These are phyloP conservation scores for Quadriops clusia DNA, from an alignment of 2,888 invertebrate species.

Conservation along the genomic window DNA sequence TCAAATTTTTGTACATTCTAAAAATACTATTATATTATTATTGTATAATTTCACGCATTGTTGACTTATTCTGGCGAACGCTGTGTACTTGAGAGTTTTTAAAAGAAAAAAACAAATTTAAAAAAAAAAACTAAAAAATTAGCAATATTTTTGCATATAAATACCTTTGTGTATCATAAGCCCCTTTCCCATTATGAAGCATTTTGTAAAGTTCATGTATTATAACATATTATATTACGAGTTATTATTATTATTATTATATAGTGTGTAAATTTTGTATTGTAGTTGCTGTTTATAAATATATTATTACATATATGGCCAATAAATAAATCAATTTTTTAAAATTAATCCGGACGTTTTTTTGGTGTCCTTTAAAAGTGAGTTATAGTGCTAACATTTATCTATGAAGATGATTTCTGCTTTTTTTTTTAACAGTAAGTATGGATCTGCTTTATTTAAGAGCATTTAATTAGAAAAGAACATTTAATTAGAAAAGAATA, in stretches of 20 bases:
- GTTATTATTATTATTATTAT: slow-evolving; percentile 48
- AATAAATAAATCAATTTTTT: slow-evolving; percentile 55
- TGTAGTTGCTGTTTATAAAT: slow-evolving; percentile 62
- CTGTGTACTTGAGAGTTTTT: slow-evolving; percentile 23
- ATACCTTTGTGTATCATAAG: slow-evolving; percentile 37
- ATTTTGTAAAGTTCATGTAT: slow-evolving; percentile 40
- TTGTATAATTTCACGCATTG: slow-evolving; percentile 12
- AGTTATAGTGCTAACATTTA: too few species aligned
- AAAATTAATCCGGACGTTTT: slow-evolving; percentile 9
- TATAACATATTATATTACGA: slow-evolving; percentile 43
- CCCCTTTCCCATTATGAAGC: slow-evolving; percentile 24
- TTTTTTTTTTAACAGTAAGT: too few species aligned
- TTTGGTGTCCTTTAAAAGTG: too few species aligned
- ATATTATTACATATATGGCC: slow-evolving; percentile 59
- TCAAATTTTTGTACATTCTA: slow-evolving; percentile 3
- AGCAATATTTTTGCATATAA: slow-evolving; percentile 43
- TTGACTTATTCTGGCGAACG: slow-evolving; percentile 31
- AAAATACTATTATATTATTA: background rate
- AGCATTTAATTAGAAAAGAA: too few species aligned
- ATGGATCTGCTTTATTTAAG: too few species aligned
- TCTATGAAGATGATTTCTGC: too few species aligned
- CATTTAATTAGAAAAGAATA: too few species aligned
- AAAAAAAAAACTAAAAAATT: slow-evolving; percentile 31
- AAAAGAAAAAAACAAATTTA: slow-evolving; percentile 8
- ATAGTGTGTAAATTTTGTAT: slow-evolving; percentile 66